Base-by-base conservation (phyloP, 35 echinoderm and acorn worm genomes). In the Apostichopus japonicus region DNA sequence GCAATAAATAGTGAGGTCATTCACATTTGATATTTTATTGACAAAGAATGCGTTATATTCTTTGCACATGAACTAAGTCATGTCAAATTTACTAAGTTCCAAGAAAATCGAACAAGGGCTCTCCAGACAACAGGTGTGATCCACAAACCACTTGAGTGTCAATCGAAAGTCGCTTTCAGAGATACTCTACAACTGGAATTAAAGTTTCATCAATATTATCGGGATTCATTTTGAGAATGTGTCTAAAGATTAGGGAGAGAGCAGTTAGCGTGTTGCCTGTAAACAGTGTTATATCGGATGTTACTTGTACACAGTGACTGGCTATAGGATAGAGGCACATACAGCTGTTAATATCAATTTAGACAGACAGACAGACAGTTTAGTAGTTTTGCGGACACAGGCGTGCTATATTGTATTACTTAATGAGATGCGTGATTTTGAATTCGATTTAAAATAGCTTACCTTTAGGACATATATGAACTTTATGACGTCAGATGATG, bases 61-160 rank as follows among this genome's bases (percentile, higher is more conserved):
- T 14, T 67, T 67, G 10, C 63, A 67, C 63, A 14, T 67, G 11
- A 67, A 67, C 10, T 67, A 10, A 17, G 63, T 17, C 5, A 67
- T 10, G 17, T 53, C 33, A 83, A 24, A 51, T n/a, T 19, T 53
- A 7, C 24, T 52, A 33, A 13, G 5, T 83, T 2, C 19, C 52
- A 52, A 83, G 0, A 55, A 44, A 15, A 16, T 27, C 53, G 11
- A 53, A 54, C 79, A 83, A 83, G 79, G 13, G 52, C 79, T 11
- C 79, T 83, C 13, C 54, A 44, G 51, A 83, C 16, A 33, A 19
- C 79, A 83, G 79, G 79, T 83, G 79, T 33, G 6, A 44, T 83
- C 24, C 54, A n/a, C 79, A 83, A 83, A 21, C 79, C 51, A 55
- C 79, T 83, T 19, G 63, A 67, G 11, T 19, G 19, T 67, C 63